phyloP scores from a whole-genome alignment of 1,140 invertebrate species.

The Drosophila pruinosa region DNA sequence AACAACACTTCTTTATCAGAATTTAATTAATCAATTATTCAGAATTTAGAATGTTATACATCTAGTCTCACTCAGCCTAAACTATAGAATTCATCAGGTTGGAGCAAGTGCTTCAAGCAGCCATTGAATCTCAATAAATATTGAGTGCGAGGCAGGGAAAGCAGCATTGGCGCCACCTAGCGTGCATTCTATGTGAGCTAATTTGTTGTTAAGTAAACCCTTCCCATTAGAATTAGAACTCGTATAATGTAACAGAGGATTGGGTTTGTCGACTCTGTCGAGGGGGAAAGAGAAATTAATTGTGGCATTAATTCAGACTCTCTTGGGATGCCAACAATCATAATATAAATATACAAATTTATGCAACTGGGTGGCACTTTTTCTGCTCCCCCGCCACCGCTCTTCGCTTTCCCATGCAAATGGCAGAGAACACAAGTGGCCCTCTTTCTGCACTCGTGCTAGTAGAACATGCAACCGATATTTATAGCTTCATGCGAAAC shows the following conservation, averaged over 20 bases:
- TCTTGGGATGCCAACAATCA: slow-evolving; percentile 31
- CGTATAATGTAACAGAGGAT: neutral
- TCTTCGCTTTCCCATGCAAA: slow-evolving; percentile 26
- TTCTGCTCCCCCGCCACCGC: neutral
- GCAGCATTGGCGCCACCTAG: neutral
- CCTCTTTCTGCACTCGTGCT: neutral
- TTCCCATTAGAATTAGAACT: neutral
- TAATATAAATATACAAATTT: slow-evolving; percentile 75
- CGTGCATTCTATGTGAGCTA: too few relatives aligned
- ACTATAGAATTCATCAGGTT: too few relatives aligned
- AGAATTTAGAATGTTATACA: too few relatives aligned
- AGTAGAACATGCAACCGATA: slow-evolving; percentile 19
- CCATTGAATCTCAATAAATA: too few relatives aligned
- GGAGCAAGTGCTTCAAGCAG: too few relatives aligned
- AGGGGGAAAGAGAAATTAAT: slow-evolving; percentile 39
- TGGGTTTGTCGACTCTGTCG: too few relatives aligned
- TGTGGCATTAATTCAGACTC: slow-evolving; percentile 47
- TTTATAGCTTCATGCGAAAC: neutral
- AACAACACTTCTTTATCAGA: too few relatives aligned
- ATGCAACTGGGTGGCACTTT: slow-evolving; percentile 71
- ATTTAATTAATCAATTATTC: too few relatives aligned
- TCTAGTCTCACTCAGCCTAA: too few relatives aligned
- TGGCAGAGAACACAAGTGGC: slow-evolving; percentile 3
- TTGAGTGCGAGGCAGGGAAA: neutral
- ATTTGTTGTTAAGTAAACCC: neutral